Base-by-base conservation (phyloP, 1,140 invertebrate genomes). In the Drosophila bocqueti region DNA sequence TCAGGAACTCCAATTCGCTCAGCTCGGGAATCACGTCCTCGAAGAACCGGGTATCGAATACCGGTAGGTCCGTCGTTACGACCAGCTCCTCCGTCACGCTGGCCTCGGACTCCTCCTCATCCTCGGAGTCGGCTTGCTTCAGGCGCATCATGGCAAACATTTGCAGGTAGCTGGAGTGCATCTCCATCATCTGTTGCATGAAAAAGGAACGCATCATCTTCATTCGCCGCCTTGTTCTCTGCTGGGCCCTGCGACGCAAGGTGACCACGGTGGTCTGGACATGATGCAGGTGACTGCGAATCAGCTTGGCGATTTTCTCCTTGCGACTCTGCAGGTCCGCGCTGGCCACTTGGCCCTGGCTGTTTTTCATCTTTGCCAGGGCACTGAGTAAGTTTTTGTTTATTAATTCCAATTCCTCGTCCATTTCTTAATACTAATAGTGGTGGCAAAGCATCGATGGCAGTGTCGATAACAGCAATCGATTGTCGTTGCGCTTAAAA, bases 121-220 rank as follows among this genome's bases (percentile, higher is more conserved):
- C 67, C 13, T 21, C 40, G 2, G 26, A 64, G 8, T 36, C 76
- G 50, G 21, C 46, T n/a, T 87, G 77, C 34, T 83, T 91, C 7
- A 81, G 55, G n/a, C 86, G 63, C 26, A 91, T 24, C 55, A 67
- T 75, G 21, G 81, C 58, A 62, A 80, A 82, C 68, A 80, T 79
- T 43, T 92, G 54, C 36, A 87, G 4, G 54, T 92, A 92, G 34
- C 61, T 78, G 2, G 69, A 72, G 10, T 92, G 81, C 61, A 92
- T 58, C 15, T 92, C 57, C 11, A 91, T 65, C 74, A 92, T 72
- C 46, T 92, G 83, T 8, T 84, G 76, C 68, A 92, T 72, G 21
- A 82, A 92, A 18, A 86, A 76, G 7, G 69, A 55, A 1, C 85
- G 90, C 49, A 92, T 18, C 16, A 74, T 66, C 42, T 58, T 68